A percentile compares a stretch with the other conserved stretches of the same genome.
phyloP scores from a whole-genome alignment of 2,113 vertebrate genomes.

The Mus spicilegus region DNA sequence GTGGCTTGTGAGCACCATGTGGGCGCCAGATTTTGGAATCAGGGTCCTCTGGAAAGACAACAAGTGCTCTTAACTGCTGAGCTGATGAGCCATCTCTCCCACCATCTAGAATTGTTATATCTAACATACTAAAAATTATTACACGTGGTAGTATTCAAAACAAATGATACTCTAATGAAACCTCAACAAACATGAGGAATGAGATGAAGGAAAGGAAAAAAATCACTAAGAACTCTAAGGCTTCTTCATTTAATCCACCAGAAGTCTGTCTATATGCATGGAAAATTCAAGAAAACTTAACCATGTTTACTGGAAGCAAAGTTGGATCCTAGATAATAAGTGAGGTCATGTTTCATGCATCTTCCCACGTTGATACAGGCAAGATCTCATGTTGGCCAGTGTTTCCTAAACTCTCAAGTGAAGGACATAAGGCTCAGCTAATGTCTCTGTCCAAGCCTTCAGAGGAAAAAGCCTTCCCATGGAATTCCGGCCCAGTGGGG shows the following conservation, averaged over 20 bases:
- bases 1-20: background rate
- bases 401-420: background rate
- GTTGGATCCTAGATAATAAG: conserved; percentile 36
- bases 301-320: conserved; percentile 41
- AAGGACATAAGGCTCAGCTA: conserved; percentile 41
- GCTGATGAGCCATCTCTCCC: background rate
- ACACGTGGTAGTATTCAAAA: conserved; percentile 79
- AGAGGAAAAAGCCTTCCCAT: conserved; percentile 38
- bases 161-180: conserved; percentile 78
- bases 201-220: background rate
- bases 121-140: conserved; percentile 78
- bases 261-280: background rate
- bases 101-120: conserved; percentile 50
- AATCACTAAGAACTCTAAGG: background rate
- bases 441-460: conserved; percentile 17
- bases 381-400: background rate
- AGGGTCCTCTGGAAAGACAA: background rate
- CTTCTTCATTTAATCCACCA: conserved; percentile 21
- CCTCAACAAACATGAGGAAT: background rate
- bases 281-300: conserved; percentile 46
- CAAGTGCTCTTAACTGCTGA: background rate
- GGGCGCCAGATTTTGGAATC: background rate
- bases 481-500: background rate
- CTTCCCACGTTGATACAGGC: background rate
- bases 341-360: background rate